Conservation (phyloP, 2,888 invertebrate genomes). For the Hemicrepidius hirtus region DNA sequence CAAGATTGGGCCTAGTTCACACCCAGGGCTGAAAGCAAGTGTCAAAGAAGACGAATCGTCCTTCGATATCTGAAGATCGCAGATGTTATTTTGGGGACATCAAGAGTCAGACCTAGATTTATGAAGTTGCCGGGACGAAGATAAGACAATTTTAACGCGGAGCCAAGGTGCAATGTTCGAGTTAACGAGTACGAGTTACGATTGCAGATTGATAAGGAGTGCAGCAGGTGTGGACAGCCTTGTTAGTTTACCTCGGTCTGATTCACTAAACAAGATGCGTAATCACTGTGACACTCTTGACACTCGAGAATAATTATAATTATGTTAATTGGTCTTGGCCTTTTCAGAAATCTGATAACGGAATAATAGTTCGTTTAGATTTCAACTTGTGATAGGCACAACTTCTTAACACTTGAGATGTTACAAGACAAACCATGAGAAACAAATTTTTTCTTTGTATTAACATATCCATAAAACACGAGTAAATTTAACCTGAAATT, state of each 20-base stretch:
- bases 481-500: neutral
- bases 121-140: constrained; percentile 55
- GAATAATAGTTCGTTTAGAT: constrained; percentile 36
- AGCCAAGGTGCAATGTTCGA: constrained; percentile 56
- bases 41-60: constrained; percentile 64
- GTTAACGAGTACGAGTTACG: constrained; percentile 59
- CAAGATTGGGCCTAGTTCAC: constrained; percentile 30
- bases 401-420: constrained; percentile 11
- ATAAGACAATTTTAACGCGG: constrained; percentile 56
- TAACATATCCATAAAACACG: no score
- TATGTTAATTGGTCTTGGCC: constrained; percentile 60
- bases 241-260: constrained; percentile 59
- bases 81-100: constrained; percentile 60
- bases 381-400: neutral
- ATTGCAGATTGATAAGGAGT: constrained; percentile 61
- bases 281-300: constrained; percentile 59
- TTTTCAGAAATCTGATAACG: constrained; percentile 46
- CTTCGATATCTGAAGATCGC: constrained; percentile 61
- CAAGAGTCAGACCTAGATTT: constrained; percentile 54
- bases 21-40: constrained; percentile 56
- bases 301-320: constrained; percentile 62
- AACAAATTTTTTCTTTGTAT: neutral
- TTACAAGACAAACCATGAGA: constrained; percentile 1
- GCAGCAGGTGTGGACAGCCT: constrained; percentile 61
- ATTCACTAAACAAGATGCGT: constrained; percentile 58